phyloP scores from a whole-genome alignment of 2,797 vertebrate species.

The Pseudochromis fuscus region DNA sequence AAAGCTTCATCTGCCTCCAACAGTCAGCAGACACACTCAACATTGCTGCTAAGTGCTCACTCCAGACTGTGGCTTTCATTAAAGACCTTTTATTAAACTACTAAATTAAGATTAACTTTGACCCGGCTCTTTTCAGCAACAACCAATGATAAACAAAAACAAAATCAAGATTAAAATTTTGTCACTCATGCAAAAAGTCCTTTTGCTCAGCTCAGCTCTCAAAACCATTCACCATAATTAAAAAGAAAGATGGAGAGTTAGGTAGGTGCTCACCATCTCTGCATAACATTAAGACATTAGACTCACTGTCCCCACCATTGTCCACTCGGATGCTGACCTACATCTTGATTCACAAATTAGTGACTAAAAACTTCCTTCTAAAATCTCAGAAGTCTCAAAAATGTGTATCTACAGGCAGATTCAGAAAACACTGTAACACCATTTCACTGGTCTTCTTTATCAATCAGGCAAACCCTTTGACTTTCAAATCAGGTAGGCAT shows the following conservation, averaged over 20 bases:
- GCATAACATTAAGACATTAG: background rate
- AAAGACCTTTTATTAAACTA: no score
- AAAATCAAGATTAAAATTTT: no score
- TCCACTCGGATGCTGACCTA: background rate
- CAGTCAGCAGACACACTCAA: no score
- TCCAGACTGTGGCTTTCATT: no score
- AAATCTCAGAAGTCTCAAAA: background rate
- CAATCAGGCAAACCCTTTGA: background rate
- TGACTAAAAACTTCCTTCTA: background rate
- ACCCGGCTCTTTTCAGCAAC: no score
- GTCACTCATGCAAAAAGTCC: background rate
- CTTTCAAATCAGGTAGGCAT: background rate
- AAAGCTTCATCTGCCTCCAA: no score
- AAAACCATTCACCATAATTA: no score
- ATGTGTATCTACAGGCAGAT: background rate
- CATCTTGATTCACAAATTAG: background rate
- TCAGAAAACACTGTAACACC: background rate
- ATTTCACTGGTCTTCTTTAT: background rate
- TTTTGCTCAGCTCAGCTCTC: no score
- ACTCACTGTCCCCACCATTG: background rate
- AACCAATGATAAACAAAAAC: no score
- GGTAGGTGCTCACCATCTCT: background rate
- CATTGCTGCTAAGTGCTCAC: no score
- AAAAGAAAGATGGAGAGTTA: background rate
- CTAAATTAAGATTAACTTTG: no score